Percentiles rank a stretch among this genome's conserved stretches.
Evolutionary conservation across 2,797 vertebrate genomes (phyloP).

Genomic region (Cynodonichthys magdalenae): DNA sequence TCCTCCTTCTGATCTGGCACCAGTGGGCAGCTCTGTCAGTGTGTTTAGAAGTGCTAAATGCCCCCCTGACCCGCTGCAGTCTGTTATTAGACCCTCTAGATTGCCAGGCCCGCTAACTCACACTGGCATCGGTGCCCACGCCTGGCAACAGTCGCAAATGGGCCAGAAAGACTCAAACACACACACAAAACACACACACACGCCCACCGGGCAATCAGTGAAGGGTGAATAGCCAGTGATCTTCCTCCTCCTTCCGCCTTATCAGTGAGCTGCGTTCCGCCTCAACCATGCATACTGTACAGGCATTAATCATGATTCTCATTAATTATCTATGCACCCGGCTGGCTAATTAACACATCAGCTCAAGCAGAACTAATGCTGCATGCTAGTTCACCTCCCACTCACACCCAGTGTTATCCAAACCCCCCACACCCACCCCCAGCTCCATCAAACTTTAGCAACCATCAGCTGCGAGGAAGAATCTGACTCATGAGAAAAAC

Average conservation of each 20-base stretch:
- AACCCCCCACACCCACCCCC: constrained; percentile 22
- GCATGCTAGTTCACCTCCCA: constrained; percentile 73
- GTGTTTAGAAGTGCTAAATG: constrained; percentile 75
- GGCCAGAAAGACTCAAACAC: constrained; percentile 37
- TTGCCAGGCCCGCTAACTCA: constrained; percentile 62
- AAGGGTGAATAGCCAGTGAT: constrained; percentile 63
- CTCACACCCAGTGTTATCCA: constrained; percentile 51
- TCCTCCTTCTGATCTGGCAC: constrained; percentile 59
- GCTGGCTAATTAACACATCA: constrained; percentile 84
- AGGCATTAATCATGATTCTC: constrained; percentile 83
- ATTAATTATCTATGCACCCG: constrained; percentile 80
- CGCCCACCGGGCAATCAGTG: constrained; percentile 36
- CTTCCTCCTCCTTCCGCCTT: constrained; percentile 62
- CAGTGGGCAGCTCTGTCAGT: constrained; percentile 59
- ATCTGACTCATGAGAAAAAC: constrained; percentile 1
- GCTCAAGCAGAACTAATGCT: constrained; percentile 80
- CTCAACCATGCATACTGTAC: constrained; percentile 70
- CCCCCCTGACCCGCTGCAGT: constrained; percentile 74
- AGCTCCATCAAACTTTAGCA: constrained; percentile 36
- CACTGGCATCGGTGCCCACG: constrained; percentile 57
- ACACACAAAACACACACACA: constrained; percentile 28
- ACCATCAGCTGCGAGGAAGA: constrained; percentile 19
- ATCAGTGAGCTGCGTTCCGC: constrained; percentile 61
- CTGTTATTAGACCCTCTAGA: constrained; percentile 69
- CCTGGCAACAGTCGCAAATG: constrained; percentile 48